Percentiles rank a stretch among this genome's conserved stretches.
Evolutionary conservation across 1,140 invertebrate species (phyloP).

Genomic region (Chlorops oryzae): DNA sequence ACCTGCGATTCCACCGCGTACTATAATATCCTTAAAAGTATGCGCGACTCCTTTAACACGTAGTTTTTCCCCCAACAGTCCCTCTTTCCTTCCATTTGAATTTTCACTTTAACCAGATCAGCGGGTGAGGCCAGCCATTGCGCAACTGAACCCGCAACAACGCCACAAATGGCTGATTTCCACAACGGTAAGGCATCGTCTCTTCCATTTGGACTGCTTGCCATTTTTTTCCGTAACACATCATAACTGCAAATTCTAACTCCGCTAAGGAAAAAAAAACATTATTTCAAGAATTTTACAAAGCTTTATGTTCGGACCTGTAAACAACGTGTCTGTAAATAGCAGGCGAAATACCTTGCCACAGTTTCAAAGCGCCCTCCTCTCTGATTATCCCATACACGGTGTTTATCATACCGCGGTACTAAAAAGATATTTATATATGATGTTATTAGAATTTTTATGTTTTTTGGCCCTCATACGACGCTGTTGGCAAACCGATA

Average conservation of each 20-base stretch:
- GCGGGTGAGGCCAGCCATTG: constrained; percentile 86
- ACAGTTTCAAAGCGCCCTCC: constrained; percentile 74
- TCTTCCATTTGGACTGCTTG: constrained; percentile 14
- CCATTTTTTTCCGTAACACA: constrained; percentile 52
- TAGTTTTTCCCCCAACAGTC: constrained; percentile 70
- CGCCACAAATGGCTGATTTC: constrained; percentile 68
- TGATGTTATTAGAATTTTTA: too few relatives aligned
- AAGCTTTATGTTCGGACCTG: constrained; percentile 39
- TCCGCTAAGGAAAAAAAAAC: constrained; percentile 43
- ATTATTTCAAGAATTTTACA: not conserved
- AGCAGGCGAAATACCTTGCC: constrained; percentile 82
- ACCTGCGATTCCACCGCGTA: constrained; percentile 68
- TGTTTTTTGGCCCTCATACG: too few relatives aligned
- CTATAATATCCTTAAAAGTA: constrained; percentile 70
- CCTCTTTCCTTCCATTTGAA: constrained; percentile 85
- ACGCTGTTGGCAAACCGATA: too few relatives aligned
- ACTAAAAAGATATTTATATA: too few relatives aligned
- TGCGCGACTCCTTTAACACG: constrained; percentile 68
- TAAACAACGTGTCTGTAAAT: constrained; percentile 81
- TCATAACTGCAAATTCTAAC: constrained; percentile 68
- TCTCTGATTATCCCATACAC: constrained; percentile 68
- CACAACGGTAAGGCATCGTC: constrained; percentile 56
- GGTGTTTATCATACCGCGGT: constrained; percentile 77
- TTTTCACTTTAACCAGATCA: constrained; percentile 87
- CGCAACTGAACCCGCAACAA: constrained; percentile 72